Evolutionary conservation across 2,888 invertebrate species (phyloP), one percentile per base, ranked within the genome.

Genomic region (Sphaeridia pumilis): DNA sequence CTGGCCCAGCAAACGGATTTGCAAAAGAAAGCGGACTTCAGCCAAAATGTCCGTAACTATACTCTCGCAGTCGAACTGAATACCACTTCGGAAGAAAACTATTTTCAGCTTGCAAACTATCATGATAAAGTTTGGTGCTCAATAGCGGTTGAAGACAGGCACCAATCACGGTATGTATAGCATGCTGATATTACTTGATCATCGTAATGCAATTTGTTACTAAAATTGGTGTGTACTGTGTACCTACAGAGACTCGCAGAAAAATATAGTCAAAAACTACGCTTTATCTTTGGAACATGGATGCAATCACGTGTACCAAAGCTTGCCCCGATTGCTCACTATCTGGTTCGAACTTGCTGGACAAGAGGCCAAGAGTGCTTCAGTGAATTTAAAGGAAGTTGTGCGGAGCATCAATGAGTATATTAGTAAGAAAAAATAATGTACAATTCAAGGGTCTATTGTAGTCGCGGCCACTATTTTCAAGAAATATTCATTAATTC

Each of bases 281-380:
- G 81, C 82, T 4, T 76, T 77, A 58, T 89, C 93, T 0, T 71
- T 97, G 68, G 77, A 79, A 62, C 84, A 81, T 68, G 95, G 95
- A 12, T 86, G 84, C 67, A 83, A 84, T 65, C 89, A 86, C 69
- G 78, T 97, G 59, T 93, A 94, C 70, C 93, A 97, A 70, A 93
- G 93, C 1, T 83, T 98, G 83, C 94, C 97, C 0, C 76, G 92
- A 58, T 78, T 97, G 75, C 74, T 98, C 46, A 88, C 87, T 51
- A 81, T 95, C 63, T 98, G 97, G 95, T 75, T 89, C 56, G 87
- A 90, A 67, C 81, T 80, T 65, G 84, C 83, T 17, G 50, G 52
- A 20, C 20, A 45, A 28, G 36, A 28, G 7, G n/a, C n/a, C n/a
- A n/a, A n/a, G n/a, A n/a, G n/a, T n/a, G n/a, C n/a, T n/a, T n/a